Conservation (phyloP, 2,888 invertebrate species). For the Drosophila rellima region DNA sequence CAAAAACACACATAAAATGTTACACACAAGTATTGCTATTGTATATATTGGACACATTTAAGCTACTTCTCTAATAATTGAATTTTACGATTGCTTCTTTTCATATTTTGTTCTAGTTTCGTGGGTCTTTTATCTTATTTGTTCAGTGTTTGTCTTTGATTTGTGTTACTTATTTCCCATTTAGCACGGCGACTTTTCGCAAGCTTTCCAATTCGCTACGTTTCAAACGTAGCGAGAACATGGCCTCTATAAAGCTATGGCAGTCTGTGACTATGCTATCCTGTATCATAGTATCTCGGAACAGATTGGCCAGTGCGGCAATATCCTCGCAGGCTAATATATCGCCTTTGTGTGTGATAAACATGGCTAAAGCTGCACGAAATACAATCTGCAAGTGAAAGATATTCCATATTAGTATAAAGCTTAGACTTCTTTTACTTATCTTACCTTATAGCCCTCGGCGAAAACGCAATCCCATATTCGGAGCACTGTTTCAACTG, state of each 20-base stretch:
- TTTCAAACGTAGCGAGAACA: conserved; percentile 91
- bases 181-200: conserved; percentile 82
- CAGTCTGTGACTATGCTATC: conserved; percentile 93
- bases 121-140: conserved; percentile 37
- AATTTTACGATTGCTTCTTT: conserved; percentile 77
- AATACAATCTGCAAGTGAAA: conserved; percentile 89
- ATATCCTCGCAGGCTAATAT: conserved; percentile 93
- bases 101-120: conserved; percentile 50
- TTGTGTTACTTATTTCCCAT: conserved; percentile 46
- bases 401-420: background rate
- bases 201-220: conserved; percentile 83
- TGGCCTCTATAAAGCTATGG: conserved; percentile 95
- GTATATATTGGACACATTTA: conserved; percentile 64
- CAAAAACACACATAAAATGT: conserved; percentile 47
- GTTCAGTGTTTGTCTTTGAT: conserved; percentile 32
- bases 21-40: conserved; percentile 36
- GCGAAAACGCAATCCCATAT: conserved; percentile 98
- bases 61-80: conserved; percentile 75
- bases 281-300: conserved; percentile 91
- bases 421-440: background rate
- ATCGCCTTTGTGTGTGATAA: conserved; percentile 90
- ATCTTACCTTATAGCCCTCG: conserved; percentile 93
- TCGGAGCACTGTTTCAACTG: conserved; percentile 96
- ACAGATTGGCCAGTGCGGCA: conserved; percentile 92
- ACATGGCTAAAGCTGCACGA: conserved; percentile 94